A percentile compares a stretch with the other conserved stretches of the same genome.
Conservation (phyloP, 2,888 invertebrate genomes). For the Harpalus rubripes region DNA sequence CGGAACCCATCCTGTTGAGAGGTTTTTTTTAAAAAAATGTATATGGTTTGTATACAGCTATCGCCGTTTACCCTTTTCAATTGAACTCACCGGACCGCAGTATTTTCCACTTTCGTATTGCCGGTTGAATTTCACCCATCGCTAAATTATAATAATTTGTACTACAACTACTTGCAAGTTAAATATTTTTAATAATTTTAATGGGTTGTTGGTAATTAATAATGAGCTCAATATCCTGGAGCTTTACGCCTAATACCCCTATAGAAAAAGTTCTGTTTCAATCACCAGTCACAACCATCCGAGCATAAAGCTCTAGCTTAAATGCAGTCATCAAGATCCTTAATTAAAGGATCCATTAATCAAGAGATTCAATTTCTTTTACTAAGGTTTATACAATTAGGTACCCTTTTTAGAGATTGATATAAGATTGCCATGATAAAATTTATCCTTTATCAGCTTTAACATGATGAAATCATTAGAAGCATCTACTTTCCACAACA, state of each 20-base stretch:
- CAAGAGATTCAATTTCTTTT: neutral
- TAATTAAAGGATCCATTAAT: neutral
- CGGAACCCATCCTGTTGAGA: no score
- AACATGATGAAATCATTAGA: neutral
- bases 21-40: no score
- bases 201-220: no score
- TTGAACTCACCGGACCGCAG: no score
- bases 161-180: no score
- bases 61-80: no score
- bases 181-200: no score
- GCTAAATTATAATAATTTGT: no score
- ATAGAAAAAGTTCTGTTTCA: neutral
- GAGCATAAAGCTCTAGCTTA: neutral
- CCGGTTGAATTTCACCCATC: no score
- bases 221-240: neutral
- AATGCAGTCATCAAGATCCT: neutral
- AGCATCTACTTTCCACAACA: neutral
- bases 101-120: no score
- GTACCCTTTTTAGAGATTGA: neutral
- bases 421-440: neutral
- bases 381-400: neutral
- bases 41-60: no score
- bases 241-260: neutral
- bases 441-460: neutral
- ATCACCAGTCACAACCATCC: neutral